Base-by-base conservation (phyloP, 2,797 vertebrate genomes). In the Pseudocheirus occidentalis region DNA sequence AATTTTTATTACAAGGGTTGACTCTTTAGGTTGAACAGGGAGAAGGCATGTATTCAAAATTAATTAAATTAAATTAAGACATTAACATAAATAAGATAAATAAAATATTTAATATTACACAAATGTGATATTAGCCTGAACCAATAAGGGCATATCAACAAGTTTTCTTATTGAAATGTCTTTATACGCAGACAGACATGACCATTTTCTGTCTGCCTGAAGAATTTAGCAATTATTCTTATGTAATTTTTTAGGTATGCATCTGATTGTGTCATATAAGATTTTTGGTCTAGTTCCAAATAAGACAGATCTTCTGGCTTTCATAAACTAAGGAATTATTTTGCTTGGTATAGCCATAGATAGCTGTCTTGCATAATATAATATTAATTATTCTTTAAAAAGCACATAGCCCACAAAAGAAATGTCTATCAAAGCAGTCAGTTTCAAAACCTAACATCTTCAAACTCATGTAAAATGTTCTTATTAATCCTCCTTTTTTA, bases 261-360 rank as follows among this genome's bases (percentile, higher is more conserved):
- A 96, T 96, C 66, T 93, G 94, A 97, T 95, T 52, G 90, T 94
- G 96, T 96, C 95, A 97, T 94, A 96, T 95, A 97, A 96, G 93
- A 56, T 95, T 96, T 90, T 95, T 95, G 95, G 97, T 94, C 94
- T 96, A 97, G n/a, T 97, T 92, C 62, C 92, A 31, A 92, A 95
- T 93, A 94, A 94, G 94, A 92, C 56, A 95, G 50, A 94, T 96
- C 96, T 96, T 94, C 66, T 50, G 90, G 90, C 62, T 97, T 95
- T 92, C 93, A 94, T 93, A 95, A 92, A 94, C 95, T 95, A 93
- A 90, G 93, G 95, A 97, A 97, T 93, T 89, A 90, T 97, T 97
- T 97, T 91, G 90, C 87, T 96, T 97, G 95, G 57, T 55, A n/a
- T 66, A 53, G 7, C 46, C 29, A 90, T 50, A 90, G 57, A 94